These are phyloP conservation scores for Alectoris magna DNA, from an alignment of 2,797 vertebrate genomes.

Conservation along the genomic window DNA sequence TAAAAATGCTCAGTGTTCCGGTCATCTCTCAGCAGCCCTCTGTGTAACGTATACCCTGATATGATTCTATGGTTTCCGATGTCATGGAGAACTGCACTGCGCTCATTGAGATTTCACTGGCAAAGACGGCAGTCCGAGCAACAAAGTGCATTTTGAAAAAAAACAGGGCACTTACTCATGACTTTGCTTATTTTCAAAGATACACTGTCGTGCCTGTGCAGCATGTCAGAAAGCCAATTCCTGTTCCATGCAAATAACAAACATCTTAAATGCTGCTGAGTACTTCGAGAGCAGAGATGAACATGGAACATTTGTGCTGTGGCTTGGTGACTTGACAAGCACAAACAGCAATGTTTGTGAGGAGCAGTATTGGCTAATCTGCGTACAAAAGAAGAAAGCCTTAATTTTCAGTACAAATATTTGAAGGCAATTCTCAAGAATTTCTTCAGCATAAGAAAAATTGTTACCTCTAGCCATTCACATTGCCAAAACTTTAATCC, in stretches of 20 bases:
- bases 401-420: conserved; percentile 59
- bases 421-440: conserved; percentile 51
- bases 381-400: neutral
- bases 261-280: neutral
- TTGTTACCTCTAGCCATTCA: conserved; percentile 42
- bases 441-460: conserved; percentile 39
- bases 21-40: neutral
- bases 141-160: neutral
- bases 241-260: neutral
- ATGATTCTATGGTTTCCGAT: neutral
- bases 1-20: neutral
- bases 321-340: conserved; percentile 37
- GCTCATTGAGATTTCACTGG: neutral
- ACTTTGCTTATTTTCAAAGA: neutral
- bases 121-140: neutral
- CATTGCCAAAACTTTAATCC: conserved; percentile 57
- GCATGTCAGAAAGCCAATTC: neutral
- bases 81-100: neutral
- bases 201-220: rapidly evolving
- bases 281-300: conserved; percentile 3
- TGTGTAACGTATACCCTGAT: rapidly evolving
- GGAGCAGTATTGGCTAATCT: neutral
- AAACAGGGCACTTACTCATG: neutral
- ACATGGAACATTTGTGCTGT: neutral
- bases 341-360: conserved; percentile 38